phyloP scores from a whole-genome alignment of 2,888 invertebrate species.

The Acanthosepion esculentum region DNA sequence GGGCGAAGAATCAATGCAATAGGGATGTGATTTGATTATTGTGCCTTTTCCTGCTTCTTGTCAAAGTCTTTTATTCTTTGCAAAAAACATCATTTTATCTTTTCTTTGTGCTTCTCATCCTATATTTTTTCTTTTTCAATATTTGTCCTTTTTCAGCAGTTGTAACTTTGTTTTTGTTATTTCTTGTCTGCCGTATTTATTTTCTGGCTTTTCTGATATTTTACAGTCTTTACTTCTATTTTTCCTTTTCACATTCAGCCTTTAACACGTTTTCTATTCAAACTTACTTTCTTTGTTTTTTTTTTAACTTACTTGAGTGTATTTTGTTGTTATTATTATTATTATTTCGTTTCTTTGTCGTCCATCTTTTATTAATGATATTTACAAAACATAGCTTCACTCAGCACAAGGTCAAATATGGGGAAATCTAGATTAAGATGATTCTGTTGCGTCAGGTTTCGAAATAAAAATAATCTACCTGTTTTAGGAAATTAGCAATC shows the following conservation, averaged over 20 bases:
- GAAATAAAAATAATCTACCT: too few species aligned
- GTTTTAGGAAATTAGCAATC: too few species aligned
- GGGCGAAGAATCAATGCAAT: neutral
- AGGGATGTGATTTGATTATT: constrained; percentile 33
- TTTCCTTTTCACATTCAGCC: neutral
- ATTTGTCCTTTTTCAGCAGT: neutral
- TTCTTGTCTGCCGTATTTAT: neutral
- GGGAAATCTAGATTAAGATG: too few species aligned
- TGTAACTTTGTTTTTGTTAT: neutral
- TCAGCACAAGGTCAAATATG: neutral
- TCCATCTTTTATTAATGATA: neutral
- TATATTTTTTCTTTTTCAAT: neutral
- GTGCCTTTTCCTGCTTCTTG: neutral
- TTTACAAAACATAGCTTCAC: neutral
- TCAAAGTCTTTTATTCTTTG: neutral
- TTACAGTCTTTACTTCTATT: neutral
- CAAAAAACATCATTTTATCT: neutral
- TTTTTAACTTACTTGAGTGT: neutral
- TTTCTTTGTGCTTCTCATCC: neutral
- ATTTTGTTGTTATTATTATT: neutral
- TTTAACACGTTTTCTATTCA: neutral
- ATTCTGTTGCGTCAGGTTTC: too few species aligned
- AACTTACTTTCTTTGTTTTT: neutral
- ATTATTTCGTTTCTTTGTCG: neutral
- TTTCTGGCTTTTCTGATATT: neutral